Percentiles rank a stretch among this genome's conserved stretches.
These are phyloP conservation scores for Eurytemora carolleeae DNA, from an alignment of 1,140 invertebrate genomes.

Conservation along the genomic window DNA sequence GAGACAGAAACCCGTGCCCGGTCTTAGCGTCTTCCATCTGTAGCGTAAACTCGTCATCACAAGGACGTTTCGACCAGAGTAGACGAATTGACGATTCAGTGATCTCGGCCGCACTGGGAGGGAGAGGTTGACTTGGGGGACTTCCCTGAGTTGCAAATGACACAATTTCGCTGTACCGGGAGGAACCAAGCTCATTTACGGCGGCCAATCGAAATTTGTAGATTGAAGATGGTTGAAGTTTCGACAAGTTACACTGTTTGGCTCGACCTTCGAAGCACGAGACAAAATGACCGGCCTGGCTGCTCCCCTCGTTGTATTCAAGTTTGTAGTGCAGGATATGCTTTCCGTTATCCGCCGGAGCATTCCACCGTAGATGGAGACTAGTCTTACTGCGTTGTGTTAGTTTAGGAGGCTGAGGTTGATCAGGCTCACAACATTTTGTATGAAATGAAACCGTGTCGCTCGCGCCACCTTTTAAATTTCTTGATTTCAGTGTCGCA, in stretches of 20 bases:
- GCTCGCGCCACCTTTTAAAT: constrained; percentile 29
- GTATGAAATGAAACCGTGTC: constrained; percentile 25
- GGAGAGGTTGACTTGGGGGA: constrained; percentile 38
- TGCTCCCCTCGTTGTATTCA: constrained; percentile 50
- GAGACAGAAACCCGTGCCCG: constrained; percentile 52
- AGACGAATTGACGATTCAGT: constrained; percentile 40
- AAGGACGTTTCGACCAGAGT: constrained; percentile 44
- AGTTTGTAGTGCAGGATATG: constrained; percentile 51
- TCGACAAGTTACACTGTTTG: constrained; percentile 46
- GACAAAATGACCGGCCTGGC: constrained; percentile 22
- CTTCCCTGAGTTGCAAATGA: constrained; percentile 36
- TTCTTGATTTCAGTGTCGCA: constrained; percentile 17
- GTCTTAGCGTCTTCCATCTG: constrained; percentile 54
- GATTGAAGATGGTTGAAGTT: constrained; percentile 46
- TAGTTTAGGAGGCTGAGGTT: constrained; percentile 28
- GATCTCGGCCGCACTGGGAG: constrained; percentile 41
- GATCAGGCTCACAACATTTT: constrained; percentile 26
- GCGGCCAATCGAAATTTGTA: constrained; percentile 39
- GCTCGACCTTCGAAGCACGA: constrained; percentile 30
- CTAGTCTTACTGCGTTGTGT: constrained; percentile 26
- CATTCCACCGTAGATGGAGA: constrained; percentile 36
- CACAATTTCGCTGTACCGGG: constrained; percentile 46
- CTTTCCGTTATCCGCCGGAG: constrained; percentile 51
- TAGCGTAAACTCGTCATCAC: constrained; percentile 52
- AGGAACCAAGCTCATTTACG: constrained; percentile 10